Evolutionary conservation across 2,797 vertebrate species (phyloP), one percentile per base, ranked within the genome.

Genomic region (Philypnodon macrostomus): DNA sequence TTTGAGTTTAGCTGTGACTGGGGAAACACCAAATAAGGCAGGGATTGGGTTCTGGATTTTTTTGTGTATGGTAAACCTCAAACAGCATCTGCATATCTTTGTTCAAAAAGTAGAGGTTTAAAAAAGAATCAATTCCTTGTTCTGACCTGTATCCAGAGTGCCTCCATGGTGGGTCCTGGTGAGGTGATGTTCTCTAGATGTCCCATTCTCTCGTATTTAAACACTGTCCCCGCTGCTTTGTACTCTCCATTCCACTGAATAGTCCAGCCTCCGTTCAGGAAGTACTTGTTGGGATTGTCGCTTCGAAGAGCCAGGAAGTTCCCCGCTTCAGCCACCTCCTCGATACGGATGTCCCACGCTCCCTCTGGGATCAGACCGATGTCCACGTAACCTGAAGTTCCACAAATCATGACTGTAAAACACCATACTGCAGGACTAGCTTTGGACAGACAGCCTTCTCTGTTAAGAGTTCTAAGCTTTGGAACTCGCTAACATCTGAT

Each of bases 181-280:
- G 97, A 94, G 0, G 93, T 97, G 58, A 99, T 89, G 73, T 94
- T 97, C 85, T 99, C 97, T 82, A 91, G 86, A 31, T 96, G 92
- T 0, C 94, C 94, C 0, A 59, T 90, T 58, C 96, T 90, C 14
- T 88, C 81, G 0, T 99, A 99, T 18, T 92, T 97, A 84, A 98
- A 98, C 2, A 94, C 89, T 0, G 95, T 91, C 42, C 97, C 97
- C 0, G 94, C 97, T 55, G 92, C 93, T 62, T 90, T 86, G 83
- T 98, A 98, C 37, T 95, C 93, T 5, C 96, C 94, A 0, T 91
- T 92, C 96, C 95, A 98, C 79, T 98, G 97, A 72, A 99, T 99
- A 17, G 92, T 95, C 95, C 95, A 97, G 63, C 89, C 93, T 0
- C 95, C 97, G 0, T 97, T 99, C 70, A 99, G 88, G 78, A 97